Percentiles rank a stretch among this genome's conserved stretches.
These are phyloP conservation scores for Strigops habroptila DNA, from an alignment of 2,113 vertebrate species.

Conservation along the genomic window DNA sequence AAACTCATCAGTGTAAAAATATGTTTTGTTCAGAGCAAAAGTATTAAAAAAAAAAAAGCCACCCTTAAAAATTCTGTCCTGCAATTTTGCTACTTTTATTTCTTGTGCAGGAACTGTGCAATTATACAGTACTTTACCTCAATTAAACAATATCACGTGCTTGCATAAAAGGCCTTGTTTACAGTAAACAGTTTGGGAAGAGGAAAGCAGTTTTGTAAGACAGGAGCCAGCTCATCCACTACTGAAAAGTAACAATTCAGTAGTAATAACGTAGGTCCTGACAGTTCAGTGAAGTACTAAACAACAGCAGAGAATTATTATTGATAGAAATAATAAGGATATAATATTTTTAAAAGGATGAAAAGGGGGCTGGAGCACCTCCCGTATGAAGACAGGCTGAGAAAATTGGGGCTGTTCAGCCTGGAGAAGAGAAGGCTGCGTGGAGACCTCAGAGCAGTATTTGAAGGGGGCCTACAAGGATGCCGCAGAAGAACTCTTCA, in stretches of 20 bases:
- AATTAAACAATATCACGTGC: conserved; percentile 32
- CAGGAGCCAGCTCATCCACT: neutral
- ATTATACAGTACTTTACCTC: conserved; percentile 34
- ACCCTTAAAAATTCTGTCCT: conserved; percentile 9
- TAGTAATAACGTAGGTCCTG: neutral
- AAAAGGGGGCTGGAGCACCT: neutral
- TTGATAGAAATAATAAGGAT: neutral
- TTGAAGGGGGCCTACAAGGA: too few species aligned
- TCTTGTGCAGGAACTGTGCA: conserved; percentile 5
- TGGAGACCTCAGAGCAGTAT: too few species aligned
- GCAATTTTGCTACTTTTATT: conserved; percentile 27
- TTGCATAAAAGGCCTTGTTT: conserved; percentile 9
- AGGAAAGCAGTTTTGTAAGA: neutral
- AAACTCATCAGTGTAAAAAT: conserved; percentile 60
- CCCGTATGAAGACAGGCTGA: neutral
- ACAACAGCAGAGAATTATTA: neutral
- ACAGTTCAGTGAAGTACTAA: neutral
- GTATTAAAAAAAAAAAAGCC: neutral
- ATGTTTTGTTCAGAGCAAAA: conserved; percentile 31
- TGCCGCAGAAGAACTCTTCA: too few species aligned
- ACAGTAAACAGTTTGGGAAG: neutral
- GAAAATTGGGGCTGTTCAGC: neutral
- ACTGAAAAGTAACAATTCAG: neutral
- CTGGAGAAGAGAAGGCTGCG: neutral
- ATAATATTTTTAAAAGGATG: neutral